A percentile compares a stretch with the other conserved stretches of the same genome.
phyloP scores from a whole-genome alignment of 1,140 invertebrate species.

The Tenebrio molitor region DNA sequence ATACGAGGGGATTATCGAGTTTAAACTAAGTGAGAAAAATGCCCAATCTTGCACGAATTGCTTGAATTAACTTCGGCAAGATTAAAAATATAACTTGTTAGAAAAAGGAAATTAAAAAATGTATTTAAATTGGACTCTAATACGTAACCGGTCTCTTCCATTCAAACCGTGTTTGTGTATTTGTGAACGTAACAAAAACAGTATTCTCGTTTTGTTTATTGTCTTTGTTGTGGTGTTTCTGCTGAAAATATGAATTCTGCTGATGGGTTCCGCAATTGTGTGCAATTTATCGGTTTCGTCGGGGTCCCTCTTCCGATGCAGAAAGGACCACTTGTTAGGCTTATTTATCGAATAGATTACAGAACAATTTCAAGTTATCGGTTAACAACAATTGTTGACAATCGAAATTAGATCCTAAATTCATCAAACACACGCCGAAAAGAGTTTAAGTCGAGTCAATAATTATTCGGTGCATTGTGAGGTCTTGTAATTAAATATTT shows the following conservation, averaged over 20 bases:
- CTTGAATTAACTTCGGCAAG: constrained; percentile 23
- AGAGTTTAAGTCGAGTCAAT: neutral
- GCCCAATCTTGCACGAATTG: constrained; percentile 16
- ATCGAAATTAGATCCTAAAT: neutral
- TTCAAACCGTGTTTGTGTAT: neutral
- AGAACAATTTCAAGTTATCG: neutral
- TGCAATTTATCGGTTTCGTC: neutral
- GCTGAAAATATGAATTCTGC: too few relatives aligned
- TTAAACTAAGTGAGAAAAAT: constrained; percentile 39
- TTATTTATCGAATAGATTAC: neutral
- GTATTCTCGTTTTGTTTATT: neutral
- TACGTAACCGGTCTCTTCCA: too few relatives aligned
- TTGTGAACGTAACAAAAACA: neutral
- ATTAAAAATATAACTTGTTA: constrained; percentile 14
- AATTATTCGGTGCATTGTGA: neutral
- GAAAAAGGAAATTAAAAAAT: constrained; percentile 5
- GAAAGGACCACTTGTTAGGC: neutral
- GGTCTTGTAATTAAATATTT: neutral
- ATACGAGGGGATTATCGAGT: constrained; percentile 24
- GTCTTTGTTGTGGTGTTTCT: too few relatives aligned
- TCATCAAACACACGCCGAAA: neutral
- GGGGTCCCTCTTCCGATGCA: neutral
- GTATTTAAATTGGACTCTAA: neutral
- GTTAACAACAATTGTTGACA: neutral
- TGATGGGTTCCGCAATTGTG: too few relatives aligned